Conservation (phyloP, 2,888 invertebrate species). For the Cephus pulcher region DNA sequence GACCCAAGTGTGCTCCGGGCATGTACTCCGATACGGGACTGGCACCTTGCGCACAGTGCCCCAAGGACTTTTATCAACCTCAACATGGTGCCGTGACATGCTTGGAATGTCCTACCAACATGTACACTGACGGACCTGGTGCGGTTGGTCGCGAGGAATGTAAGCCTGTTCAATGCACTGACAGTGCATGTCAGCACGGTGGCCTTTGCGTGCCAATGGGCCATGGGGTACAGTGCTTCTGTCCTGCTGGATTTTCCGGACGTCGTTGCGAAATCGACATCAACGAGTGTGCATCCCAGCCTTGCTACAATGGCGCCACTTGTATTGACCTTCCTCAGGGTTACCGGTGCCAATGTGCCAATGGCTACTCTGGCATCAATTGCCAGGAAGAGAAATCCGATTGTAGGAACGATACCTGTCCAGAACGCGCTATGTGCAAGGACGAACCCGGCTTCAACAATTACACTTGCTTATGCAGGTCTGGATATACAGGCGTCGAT, state of each 20-base stretch:
- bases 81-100: conserved; percentile 86
- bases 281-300: conserved; percentile 93
- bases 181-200: conserved; percentile 90
- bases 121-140: conserved; percentile 85
- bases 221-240: conserved; percentile 91
- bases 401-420: conserved; percentile 90
- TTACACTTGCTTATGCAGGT: conserved; percentile 91
- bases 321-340: conserved; percentile 94
- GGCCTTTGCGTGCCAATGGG: conserved; percentile 91
- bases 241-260: conserved; percentile 95
- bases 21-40: conserved; percentile 93
- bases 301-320: conserved; percentile 92
- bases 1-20: conserved; percentile 90
- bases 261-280: conserved; percentile 94
- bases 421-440: conserved; percentile 97
- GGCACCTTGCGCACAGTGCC: conserved; percentile 93
- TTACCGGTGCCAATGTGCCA: conserved; percentile 88
- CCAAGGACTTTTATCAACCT: conserved; percentile 92
- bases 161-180: conserved; percentile 86
- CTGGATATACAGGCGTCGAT: conserved; percentile 93
- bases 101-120: conserved; percentile 90
- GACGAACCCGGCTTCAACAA: conserved; percentile 91
- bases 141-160: conserved; percentile 88
- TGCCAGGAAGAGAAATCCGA: conserved; percentile 95
- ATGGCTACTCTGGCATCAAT: conserved; percentile 91